phyloP scores from a whole-genome alignment of 2,888 invertebrate species.

The Tortrix viridana region DNA sequence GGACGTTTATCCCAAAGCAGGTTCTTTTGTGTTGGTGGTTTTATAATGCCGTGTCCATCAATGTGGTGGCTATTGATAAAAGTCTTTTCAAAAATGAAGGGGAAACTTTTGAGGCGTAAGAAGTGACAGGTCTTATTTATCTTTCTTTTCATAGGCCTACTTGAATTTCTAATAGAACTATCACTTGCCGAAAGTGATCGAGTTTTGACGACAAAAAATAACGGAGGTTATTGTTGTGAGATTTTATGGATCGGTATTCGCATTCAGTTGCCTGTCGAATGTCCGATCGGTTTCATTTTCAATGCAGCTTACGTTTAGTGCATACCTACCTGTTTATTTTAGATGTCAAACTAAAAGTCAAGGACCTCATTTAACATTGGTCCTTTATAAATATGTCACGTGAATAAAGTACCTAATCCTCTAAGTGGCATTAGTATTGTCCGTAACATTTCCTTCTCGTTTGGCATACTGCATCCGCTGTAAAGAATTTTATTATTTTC shows the following conservation, averaged over 20 bases:
- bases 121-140: constrained; percentile 40
- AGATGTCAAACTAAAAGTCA: no score
- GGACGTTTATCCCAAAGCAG: constrained; percentile 49
- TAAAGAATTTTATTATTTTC: background rate
- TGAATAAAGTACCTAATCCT: no score
- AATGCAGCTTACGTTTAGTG: no score
- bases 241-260: background rate
- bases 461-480: background rate
- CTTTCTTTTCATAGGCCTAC: constrained; percentile 36
- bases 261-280: no score
- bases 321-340: no score
- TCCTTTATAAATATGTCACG: no score
- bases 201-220: constrained; percentile 23
- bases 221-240: background rate
- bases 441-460: no score
- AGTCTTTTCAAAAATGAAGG: constrained; percentile 39
- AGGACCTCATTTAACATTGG: no score
- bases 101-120: constrained; percentile 35
- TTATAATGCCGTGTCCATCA: constrained; percentile 47
- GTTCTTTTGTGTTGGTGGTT: constrained; percentile 49
- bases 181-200: constrained; percentile 22
- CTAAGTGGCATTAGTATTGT: no score
- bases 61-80: constrained; percentile 41
- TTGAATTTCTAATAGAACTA: constrained; percentile 35
- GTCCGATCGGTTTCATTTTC: no score